Conservation (phyloP, 2,113 vertebrate species). For the Bostrychus sinensis region DNA sequence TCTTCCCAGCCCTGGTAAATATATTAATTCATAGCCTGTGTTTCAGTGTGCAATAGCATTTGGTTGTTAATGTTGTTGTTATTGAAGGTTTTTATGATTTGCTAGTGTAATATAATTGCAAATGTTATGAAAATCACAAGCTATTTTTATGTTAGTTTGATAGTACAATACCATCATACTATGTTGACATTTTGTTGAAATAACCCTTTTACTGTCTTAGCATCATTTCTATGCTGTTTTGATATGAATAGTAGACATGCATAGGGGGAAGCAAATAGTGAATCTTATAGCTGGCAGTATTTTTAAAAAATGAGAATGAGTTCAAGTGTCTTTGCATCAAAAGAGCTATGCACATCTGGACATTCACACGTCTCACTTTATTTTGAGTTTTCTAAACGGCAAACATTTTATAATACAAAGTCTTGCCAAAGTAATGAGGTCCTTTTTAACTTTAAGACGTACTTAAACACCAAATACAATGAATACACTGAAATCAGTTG, state of each 20-base stretch:
- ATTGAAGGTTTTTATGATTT: neutral
- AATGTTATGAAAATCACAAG: neutral
- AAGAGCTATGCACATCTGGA: too few relatives aligned
- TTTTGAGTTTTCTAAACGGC: neutral
- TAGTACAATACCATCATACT: neutral
- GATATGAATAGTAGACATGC: slow-evolving; percentile 1
- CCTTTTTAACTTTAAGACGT: too few relatives aligned
- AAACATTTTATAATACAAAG: neutral
- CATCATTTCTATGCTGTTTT: neutral
- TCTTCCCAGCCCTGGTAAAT: too few relatives aligned
- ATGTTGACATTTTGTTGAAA: slow-evolving; percentile 2
- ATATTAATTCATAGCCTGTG: too few relatives aligned
- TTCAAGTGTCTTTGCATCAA: neutral
- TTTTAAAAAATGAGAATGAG: neutral
- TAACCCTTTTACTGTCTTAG: neutral
- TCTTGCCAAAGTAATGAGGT: too few relatives aligned
- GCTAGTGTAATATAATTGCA: neutral
- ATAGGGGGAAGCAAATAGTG: neutral
- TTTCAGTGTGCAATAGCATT: too few relatives aligned
- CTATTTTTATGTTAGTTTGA: neutral
- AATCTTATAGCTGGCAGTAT: neutral
- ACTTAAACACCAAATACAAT: too few relatives aligned
- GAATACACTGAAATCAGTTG: neutral
- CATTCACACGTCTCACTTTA: too few relatives aligned
- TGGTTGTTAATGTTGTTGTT: too few relatives aligned